Conservation (phyloP, 2,888 invertebrate genomes). For the Eupithecia inturbata region DNA sequence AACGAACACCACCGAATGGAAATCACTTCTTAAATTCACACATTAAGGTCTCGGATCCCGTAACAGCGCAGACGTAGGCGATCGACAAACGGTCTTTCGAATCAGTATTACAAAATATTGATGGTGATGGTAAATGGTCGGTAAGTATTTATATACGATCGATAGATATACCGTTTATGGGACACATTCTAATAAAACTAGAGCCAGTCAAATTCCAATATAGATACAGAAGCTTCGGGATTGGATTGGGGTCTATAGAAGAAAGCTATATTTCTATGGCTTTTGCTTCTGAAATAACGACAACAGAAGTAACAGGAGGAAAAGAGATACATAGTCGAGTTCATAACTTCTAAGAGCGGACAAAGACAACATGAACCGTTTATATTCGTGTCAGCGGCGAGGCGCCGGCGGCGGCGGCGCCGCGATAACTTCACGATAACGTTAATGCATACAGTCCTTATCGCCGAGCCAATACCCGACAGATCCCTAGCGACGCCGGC, state of each 20-base stretch:
- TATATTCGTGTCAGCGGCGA: constrained; percentile 64
- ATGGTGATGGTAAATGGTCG: constrained; percentile 42
- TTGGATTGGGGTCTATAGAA: constrained; percentile 2
- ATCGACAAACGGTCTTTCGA: constrained; percentile 39
- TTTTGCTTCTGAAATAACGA: constrained; percentile 38
- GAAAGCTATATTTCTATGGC: not conserved
- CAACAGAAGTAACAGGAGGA: constrained; percentile 32
- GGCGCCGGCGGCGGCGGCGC: constrained; percentile 83
- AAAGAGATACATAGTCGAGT: constrained; percentile 36
- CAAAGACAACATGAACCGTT: constrained; percentile 65
- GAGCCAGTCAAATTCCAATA: constrained; percentile 30
- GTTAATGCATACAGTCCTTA: constrained; percentile 78
- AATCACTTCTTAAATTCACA: constrained; percentile 40
- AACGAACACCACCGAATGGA: constrained; percentile 36
- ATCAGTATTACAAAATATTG: constrained; percentile 44
- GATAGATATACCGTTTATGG: constrained; percentile 40
- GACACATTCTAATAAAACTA: constrained; percentile 37
- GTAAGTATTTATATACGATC: constrained; percentile 37
- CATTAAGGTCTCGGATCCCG: constrained; percentile 39
- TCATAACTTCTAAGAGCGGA: constrained; percentile 53
- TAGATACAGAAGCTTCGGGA: constrained; percentile 9
- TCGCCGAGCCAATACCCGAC: constrained; percentile 60
- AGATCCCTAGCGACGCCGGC: constrained; percentile 57
- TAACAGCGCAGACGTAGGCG: constrained; percentile 40
- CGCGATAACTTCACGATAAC: constrained; percentile 77